Conservation (phyloP, 2,113 vertebrate genomes). For the Thinocorus orbignyianus region DNA sequence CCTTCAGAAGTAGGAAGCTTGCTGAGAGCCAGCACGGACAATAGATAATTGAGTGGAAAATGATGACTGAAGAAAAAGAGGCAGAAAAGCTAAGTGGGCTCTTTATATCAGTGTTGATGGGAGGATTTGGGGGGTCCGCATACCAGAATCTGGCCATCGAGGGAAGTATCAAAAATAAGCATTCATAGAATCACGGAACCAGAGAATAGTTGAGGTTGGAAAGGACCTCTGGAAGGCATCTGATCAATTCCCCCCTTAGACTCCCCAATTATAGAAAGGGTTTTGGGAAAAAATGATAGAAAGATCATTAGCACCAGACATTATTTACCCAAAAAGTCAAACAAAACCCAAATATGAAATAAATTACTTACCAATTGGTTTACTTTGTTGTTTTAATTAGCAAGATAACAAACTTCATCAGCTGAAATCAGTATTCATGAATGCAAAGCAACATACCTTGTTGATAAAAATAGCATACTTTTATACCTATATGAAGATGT, state of each 20-base stretch:
- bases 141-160: background rate
- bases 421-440: background rate
- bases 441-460: background rate
- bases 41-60: background rate
- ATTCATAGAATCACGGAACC: background rate
- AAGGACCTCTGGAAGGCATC: background rate
- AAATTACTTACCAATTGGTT: fast-evolving
- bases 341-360: background rate
- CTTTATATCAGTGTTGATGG: background rate
- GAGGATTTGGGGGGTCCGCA: fast-evolving
- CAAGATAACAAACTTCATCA: background rate
- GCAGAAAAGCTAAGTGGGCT: background rate
- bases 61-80: background rate
- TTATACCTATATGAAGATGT: background rate
- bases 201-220: background rate
- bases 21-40: background rate
- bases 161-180: background rate
- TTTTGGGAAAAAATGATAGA: background rate
- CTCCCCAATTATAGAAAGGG: fast-evolving
- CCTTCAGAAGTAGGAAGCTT: background rate
- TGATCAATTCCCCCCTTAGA: fast-evolving
- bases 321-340: background rate
- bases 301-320: background rate
- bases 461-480: background rate
- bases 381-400: background rate